Evolutionary conservation across 2,797 vertebrate species (phyloP).

Genomic region (Pitangus sulphuratus): DNA sequence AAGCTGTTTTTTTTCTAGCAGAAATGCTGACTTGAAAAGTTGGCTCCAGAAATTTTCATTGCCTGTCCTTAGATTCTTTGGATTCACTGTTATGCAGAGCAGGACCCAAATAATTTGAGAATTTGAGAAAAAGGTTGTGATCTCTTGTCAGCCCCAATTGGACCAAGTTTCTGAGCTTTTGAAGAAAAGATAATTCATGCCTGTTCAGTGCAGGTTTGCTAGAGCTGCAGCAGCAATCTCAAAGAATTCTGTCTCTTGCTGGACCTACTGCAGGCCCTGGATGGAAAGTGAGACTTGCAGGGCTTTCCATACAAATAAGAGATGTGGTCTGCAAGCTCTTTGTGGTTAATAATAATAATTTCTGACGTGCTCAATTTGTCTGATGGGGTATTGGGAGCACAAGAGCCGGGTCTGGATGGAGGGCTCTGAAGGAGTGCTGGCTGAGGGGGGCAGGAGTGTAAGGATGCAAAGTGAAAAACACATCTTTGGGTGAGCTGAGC

Average conservation of each 20-base stretch:
- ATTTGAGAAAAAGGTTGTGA: not conserved
- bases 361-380: not conserved
- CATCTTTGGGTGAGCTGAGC: fast-evolving
- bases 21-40: not conserved
- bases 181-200: not conserved
- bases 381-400: not conserved
- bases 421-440: not conserved
- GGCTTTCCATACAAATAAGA: not conserved
- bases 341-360: not conserved
- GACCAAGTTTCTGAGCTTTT: not conserved
- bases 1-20: not conserved
- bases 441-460: not conserved
- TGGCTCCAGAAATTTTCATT: not conserved
- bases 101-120: not conserved
- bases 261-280: not conserved
- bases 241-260: not conserved
- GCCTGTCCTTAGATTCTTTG: not conserved
- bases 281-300: not conserved
- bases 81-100: not conserved
- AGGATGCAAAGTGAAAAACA: not conserved
- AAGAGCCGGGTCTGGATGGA: not conserved
- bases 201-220: not conserved
- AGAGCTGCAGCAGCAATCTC: not conserved
- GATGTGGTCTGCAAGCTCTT: not conserved
- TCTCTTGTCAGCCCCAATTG: not conserved